Evolutionary conservation across 2,888 invertebrate species (phyloP), one percentile per base, ranked within the genome.

Genomic region (Meteorus cinctellus): DNA sequence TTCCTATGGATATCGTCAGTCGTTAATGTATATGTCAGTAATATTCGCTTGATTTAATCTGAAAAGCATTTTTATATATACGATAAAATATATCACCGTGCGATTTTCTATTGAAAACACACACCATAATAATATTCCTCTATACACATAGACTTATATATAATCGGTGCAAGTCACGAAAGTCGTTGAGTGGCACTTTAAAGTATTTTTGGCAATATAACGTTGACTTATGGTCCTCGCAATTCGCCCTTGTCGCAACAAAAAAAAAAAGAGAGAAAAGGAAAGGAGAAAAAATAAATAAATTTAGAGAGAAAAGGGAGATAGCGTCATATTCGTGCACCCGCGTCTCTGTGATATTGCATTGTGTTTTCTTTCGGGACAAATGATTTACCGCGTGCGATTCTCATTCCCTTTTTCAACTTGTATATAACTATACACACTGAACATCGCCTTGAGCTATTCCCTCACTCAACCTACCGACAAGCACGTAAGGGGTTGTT

Each of bases 171-270:
- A 65, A 70, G 41, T 74, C 72, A 68, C 31, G 55, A 51, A 55
- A 65, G 69, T 62, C 67, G 76, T 80, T 81, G 87, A 86, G 86
- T 86, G 87, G 84, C 85, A 86, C 87, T 89, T 88, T 89, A 88
- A 88, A 88, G 86, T 88, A 89, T 89, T 89, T 88, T 88, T 82
- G 88, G 87, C 85, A 86, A 88, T 89, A 89, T 84, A 86, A 86
- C 85, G 85, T 83, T 89, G 89, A 89, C 88, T 88, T 89, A 89
- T 87, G 87, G 84, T 84, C 83, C 81, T 83, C 75, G 82, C 84
- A 80, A 85, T 84, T 85, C 78, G 55, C 65, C 73, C 79, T 67
- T 80, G 81, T 79, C 80, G 80, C 80, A 71, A 74, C 74, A 77
- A 70, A 24, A 72, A 67, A 62, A 34, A 6, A 72, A 69, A 62